Evolutionary conservation across 2,888 invertebrate species (phyloP), one percentile per base, ranked within the genome.

Genomic region (Cecidostiba fungosa): DNA sequence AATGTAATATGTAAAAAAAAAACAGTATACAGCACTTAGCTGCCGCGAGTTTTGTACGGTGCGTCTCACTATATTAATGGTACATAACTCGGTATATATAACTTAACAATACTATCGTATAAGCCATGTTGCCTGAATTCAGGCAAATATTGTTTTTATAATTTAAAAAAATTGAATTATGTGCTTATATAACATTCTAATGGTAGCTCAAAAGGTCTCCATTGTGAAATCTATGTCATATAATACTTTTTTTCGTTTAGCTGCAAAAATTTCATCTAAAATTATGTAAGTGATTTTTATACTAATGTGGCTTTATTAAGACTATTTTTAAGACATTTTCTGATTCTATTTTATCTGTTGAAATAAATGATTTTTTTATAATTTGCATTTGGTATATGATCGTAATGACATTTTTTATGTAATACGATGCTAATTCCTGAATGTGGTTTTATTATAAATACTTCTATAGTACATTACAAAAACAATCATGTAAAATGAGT

Each of bases 11-110:
- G 62, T 81, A 84, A 79, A 85, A 84, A 79, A 85, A 43, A 43
- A 43, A 32, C 32, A 32, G 77, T 77, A 76, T 69, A 77, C 23
- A 81, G 72, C 77, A 80, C 43, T 70, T 77, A 79, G 84, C 43
- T 85, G 81, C 72, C 74, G 59, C 43, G 26, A 70, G 26, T 85
- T 85, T 85, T 85, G 62, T 85, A 85, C 43, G 72, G 19, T 77
- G 62, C 70, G 23, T 62, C 50, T 79, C 16, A 43, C 43, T 76
- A 50, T 79, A 79, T 79, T 26, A 23, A 26, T 70, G 78, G 50
- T 66, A 84, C 29, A 69, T 78, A 83, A 77, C 47, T 77, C n/a
- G 43, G 66, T 39, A 82, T 73, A 73, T 36, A 82, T 73, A 78
- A 84, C 32, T 78, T 69, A 29, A 79, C 36, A 70, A 76, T 50